Conservation (phyloP, 2,888 invertebrate genomes). For the Drosophila formosana region DNA sequence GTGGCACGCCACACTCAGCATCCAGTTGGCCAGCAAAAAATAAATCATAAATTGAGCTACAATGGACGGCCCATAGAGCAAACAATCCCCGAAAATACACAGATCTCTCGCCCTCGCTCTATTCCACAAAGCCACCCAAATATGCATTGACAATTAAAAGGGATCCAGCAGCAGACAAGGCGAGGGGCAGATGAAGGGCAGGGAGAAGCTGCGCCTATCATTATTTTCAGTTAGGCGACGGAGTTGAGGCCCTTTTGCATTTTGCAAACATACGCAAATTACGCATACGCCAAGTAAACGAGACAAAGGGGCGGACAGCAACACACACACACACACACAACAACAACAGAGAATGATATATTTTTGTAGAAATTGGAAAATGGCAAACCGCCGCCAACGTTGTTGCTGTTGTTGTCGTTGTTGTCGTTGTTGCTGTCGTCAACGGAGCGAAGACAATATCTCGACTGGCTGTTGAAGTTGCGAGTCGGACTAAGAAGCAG, state of each 20-base stretch:
- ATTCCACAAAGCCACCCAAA: conserved; percentile 45
- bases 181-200: not conserved
- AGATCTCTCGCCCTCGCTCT: not conserved
- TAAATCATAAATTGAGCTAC: conserved; percentile 75
- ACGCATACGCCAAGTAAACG: conserved; percentile 53
- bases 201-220: conserved; percentile 49
- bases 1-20: conserved; percentile 28
- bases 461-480: conserved; percentile 31
- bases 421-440: conserved; percentile 50
- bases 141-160: conserved; percentile 77
- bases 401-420: conserved; percentile 23
- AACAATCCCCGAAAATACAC: conserved; percentile 49
- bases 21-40: conserved; percentile 60
- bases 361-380: conserved; percentile 65
- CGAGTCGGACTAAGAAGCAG: not conserved
- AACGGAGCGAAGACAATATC: conserved; percentile 72
- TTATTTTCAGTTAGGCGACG: conserved; percentile 69
- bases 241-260: conserved; percentile 59
- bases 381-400: conserved; percentile 34
- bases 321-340: conserved; percentile 40
- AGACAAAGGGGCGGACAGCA: not conserved
- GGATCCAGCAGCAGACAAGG: conserved; percentile 9
- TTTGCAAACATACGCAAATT: conserved; percentile 68
- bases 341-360: conserved; percentile 56
- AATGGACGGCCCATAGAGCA: conserved; percentile 53